Percentiles rank a stretch among this genome's conserved stretches.
These are phyloP conservation scores for Anoplopoma fimbria DNA, from an alignment of 2,113 vertebrate species.

Conservation along the genomic window DNA sequence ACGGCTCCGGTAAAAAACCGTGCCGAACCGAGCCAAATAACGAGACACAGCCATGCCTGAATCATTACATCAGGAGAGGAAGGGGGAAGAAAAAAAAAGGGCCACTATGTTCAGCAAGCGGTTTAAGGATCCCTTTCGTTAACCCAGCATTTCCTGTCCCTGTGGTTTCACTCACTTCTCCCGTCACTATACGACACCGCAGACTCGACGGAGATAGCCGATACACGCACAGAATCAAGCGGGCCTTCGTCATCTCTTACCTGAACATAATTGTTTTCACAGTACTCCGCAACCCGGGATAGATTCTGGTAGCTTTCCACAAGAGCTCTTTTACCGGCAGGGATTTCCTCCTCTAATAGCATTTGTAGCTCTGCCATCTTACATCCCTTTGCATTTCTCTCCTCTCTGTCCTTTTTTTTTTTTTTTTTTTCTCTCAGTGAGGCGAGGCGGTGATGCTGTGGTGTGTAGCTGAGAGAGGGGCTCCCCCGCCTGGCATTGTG, in stretches of 20 bases:
- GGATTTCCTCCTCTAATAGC: constrained; percentile 99
- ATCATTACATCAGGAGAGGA: background rate
- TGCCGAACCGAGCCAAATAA: background rate
- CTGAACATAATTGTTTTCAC: constrained; percentile 99
- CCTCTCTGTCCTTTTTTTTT: constrained; percentile 75
- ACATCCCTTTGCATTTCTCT: constrained; percentile 90
- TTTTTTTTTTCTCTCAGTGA: constrained; percentile 67
- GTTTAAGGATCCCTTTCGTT: constrained; percentile 54
- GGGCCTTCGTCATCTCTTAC: constrained; percentile 77
- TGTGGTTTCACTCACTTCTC: constrained; percentile 68
- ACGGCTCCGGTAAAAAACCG: constrained; percentile 6
- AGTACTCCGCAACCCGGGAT: constrained; percentile 97
- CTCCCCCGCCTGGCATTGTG: constrained; percentile 91
- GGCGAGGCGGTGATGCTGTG: constrained; percentile 78
- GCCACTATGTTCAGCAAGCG: constrained; percentile 40
- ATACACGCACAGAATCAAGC: background rate
- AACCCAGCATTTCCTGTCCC: constrained; percentile 76
- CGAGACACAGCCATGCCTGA: background rate
- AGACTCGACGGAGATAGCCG: constrained; percentile 54
- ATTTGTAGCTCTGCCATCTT: constrained; percentile 99
- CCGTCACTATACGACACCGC: constrained; percentile 37
- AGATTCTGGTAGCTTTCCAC: constrained; percentile 99
- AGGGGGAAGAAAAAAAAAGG: background rate
- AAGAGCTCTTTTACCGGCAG: constrained; percentile 95
- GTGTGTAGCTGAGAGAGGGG: constrained; percentile 74